phyloP scores from a whole-genome alignment of 2,888 invertebrate genomes.

The Lepas anatifera region DNA sequence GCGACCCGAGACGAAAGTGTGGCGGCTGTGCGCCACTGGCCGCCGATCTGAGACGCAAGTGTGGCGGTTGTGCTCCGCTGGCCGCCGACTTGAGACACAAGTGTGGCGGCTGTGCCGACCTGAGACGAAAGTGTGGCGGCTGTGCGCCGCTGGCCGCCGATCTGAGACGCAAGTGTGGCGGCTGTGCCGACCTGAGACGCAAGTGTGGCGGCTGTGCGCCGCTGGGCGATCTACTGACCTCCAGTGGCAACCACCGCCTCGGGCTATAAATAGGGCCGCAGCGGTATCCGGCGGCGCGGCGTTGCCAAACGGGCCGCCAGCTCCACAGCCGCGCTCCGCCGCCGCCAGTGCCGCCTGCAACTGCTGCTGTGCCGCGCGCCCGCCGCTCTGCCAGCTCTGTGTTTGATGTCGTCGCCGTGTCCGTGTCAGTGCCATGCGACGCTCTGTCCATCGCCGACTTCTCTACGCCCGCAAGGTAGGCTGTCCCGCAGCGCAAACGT shows the following conservation, averaged over 20 bases:
- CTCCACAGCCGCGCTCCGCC: background rate
- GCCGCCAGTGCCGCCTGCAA: background rate
- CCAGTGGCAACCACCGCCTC: too few species aligned
- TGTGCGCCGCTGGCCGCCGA: background rate
- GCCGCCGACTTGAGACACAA: too few species aligned
- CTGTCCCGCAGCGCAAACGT: background rate
- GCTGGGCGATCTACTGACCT: background rate
- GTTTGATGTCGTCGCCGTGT: background rate
- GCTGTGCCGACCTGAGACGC: background rate
- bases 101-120: too few species aligned
- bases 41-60: too few species aligned
- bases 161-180: background rate
- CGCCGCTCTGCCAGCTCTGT: background rate
- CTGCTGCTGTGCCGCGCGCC: background rate
- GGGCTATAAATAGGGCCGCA: background rate
- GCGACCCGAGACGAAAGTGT: too few species aligned
- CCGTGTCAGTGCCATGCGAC: background rate
- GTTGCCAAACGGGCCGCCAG: background rate
- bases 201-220: background rate
- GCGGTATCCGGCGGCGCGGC: background rate
- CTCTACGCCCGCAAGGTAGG: constrained; percentile 2
- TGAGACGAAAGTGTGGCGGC: too few species aligned
- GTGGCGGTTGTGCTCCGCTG: too few species aligned
- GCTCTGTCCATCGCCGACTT: background rate
- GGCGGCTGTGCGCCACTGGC: too few species aligned